A percentile compares a stretch with the other conserved stretches of the same genome.
Conservation (phyloP, 2,797 vertebrate species). For the Holocentrus rufus region DNA sequence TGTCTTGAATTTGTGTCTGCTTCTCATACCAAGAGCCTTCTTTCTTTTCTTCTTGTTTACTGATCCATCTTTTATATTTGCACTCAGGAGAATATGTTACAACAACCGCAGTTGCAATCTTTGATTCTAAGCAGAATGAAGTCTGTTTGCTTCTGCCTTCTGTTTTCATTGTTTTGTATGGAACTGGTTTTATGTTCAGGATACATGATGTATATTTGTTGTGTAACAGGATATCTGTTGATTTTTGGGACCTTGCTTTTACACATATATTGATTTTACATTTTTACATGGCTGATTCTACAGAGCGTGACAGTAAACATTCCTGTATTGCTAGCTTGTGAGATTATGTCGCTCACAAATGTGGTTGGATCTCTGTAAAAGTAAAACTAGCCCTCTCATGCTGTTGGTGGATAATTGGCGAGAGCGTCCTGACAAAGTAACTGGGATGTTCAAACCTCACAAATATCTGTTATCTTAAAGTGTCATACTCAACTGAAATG, state of each 20-base stretch:
- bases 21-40: background rate
- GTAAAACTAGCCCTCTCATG: conserved; percentile 8
- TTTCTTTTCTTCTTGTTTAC: conserved; percentile 33
- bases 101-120: conserved; percentile 67
- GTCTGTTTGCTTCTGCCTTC: conserved; percentile 37
- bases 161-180: conserved; percentile 32
- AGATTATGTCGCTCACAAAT: conserved; percentile 51
- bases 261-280: conserved; percentile 8
- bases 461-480: conserved; percentile 15
- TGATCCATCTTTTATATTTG: conserved; percentile 61
- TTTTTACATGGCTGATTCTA: conserved; percentile 13
- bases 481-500: conserved; percentile 32
- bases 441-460: conserved; percentile 41
- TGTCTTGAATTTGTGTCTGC: background rate
- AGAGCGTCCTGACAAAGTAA: conserved; percentile 53
- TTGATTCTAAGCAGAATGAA: conserved; percentile 54
- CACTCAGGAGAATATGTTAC: conserved; percentile 76
- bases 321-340: conserved; percentile 45
- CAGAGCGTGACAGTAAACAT: conserved; percentile 51
- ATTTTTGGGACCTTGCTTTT: conserved; percentile 12
- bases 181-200: conserved; percentile 12
- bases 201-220: conserved; percentile 41
- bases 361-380: conserved; percentile 44
- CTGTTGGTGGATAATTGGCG: conserved; percentile 38
- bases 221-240: conserved; percentile 27